Evolutionary conservation across 2,888 invertebrate genomes (phyloP).

Genomic region (Stenodema calcarata): DNA sequence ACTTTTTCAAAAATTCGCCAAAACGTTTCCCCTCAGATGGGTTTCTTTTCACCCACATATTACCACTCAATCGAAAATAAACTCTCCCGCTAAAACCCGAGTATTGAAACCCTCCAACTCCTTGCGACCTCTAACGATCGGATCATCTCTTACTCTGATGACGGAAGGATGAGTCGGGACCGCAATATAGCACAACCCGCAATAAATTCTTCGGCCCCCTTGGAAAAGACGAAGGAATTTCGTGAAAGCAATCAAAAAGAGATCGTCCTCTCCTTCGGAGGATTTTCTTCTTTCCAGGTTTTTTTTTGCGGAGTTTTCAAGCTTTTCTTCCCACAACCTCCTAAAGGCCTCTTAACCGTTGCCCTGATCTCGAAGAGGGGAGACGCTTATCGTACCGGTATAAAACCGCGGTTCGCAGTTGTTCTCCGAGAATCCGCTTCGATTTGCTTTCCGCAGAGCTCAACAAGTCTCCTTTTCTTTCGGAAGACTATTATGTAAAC

Average conservation of each 20-base stretch:
- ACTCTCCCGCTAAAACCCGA: neutral
- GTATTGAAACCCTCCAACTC: neutral
- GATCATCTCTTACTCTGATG: neutral
- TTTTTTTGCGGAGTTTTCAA: neutral
- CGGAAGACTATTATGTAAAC: neutral
- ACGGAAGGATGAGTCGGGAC: neutral
- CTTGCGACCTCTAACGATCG: neutral
- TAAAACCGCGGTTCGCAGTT: neutral
- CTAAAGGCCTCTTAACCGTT: neutral
- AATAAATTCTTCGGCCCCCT: neutral
- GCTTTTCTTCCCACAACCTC: neutral
- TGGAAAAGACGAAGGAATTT: neutral
- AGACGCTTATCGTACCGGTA: neutral
- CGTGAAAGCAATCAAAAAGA: constrained; percentile 34
- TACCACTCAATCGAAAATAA: neutral
- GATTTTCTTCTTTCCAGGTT: neutral
- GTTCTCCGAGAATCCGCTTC: neutral
- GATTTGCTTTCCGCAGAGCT: neutral
- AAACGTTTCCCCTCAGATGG: too few species aligned
- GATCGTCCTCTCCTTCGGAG: constrained; percentile 8
- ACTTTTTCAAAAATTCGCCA: too few species aligned
- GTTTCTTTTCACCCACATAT: neutral
- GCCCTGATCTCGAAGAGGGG: neutral
- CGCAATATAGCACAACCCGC: constrained; percentile 26
- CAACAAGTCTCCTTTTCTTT: neutral